Base-by-base conservation (phyloP, 2,797 vertebrate genomes). In the Microchirus variegatus region DNA sequence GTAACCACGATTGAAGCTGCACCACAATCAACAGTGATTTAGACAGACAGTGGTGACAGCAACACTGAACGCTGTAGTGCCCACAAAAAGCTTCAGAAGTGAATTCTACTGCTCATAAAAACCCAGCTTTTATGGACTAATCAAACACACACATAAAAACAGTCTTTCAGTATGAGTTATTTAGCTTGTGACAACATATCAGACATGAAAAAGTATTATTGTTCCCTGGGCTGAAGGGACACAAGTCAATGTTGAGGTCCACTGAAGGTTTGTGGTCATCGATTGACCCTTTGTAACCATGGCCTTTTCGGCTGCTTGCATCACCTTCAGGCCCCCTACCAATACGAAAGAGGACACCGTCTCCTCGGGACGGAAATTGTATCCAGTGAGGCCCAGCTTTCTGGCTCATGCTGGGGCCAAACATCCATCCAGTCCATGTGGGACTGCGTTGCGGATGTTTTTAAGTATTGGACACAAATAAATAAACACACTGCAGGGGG, bases 261-360 rank as follows among this genome's bases (percentile, higher is more conserved):
- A 51, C 13, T 31, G 67, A 62, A 45, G 54, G 63, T 62, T 43
- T 70, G 59, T 16, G 46, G 41, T 47, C 43, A 62, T 70, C 17
- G 19, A 62, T 45, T 11, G 51, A 62, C 55, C 67, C 59, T 15
- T 35, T 18, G 0, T 58, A 10, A 45, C 50, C 59, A 49, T 0
- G 10, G 18, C 18, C 51, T 57, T 54, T 60, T 69, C 35, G 37
- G 46, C 63, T 16, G 37, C 62, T 41, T 69, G 57, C 38, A 51
- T 80, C 81, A 80, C 9, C 1, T 55, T 38, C 37, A 41, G 38
- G 56, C 61, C 58, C 82, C 63, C 56, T 15, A 41, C 64, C 77
- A 56, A 50, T 35, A 54, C 48, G 86, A 78, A 91, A 90, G 67
- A 12, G 49, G 86, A 89, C 57, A 82, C 88, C n/a, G 40, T 69